Conservation (phyloP, 2,888 invertebrate genomes). For the Rhagonycha lutea region DNA sequence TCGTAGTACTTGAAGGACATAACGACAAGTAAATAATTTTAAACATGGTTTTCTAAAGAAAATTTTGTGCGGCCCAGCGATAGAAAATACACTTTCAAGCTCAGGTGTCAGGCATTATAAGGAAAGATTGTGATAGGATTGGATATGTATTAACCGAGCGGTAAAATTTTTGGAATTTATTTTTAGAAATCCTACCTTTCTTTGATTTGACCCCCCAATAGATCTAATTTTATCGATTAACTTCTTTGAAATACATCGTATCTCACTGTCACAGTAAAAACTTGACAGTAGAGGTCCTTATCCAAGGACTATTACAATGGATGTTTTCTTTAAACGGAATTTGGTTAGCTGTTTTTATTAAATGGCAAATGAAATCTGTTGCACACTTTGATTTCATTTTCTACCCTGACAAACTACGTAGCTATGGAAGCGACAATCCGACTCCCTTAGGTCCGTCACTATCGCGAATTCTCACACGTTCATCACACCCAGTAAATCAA, state of each 20-base stretch:
- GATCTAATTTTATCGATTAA: neutral
- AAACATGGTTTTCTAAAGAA: neutral
- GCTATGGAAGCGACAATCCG: slow-evolving; percentile 15
- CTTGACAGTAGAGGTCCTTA: neutral
- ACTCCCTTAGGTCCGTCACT: slow-evolving; percentile 28
- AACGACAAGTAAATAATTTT: neutral
- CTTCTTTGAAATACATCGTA: neutral
- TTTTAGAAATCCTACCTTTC: neutral
- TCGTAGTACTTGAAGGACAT: neutral
- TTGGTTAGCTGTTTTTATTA: neutral
- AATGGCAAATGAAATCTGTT: slow-evolving; percentile 5
- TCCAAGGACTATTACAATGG: neutral
- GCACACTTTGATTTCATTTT: neutral
- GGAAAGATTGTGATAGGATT: neutral
- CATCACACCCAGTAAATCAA: slow-evolving; percentile 43
- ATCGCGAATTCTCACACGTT: slow-evolving; percentile 38
- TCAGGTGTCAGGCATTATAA: neutral
- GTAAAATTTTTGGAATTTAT: neutral
- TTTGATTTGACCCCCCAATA: neutral
- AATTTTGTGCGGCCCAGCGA: neutral
- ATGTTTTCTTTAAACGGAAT: neutral
- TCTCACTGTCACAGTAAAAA: neutral
- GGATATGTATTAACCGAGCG: neutral
- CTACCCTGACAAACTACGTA: neutral
- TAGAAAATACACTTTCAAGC: neutral